Evolutionary conservation across 1,140 invertebrate species (phyloP), one percentile per base, ranked within the genome.

Genomic region (Drosophila tsacasi): DNA sequence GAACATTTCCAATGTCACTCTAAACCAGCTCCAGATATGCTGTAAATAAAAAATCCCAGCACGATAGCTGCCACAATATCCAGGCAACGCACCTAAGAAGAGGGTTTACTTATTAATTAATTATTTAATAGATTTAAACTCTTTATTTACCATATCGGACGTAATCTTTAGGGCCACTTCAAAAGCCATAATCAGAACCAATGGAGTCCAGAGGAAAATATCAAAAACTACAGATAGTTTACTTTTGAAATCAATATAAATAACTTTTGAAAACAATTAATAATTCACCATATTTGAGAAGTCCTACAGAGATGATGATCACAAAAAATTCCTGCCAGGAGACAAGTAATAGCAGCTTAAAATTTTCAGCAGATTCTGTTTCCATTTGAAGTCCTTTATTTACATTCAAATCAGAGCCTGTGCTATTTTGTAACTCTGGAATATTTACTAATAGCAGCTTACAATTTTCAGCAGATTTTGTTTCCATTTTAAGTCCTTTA

Each of bases 281-380:
- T 66, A 19, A 42, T 23, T 3, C 17, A 73, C 66, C 50, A 40
- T 60, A 19, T 40, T 66, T 35, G 0, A 71, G 13, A 9, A 73
- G 23, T 15, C 19, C 35, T 3, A 49, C 32, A 5, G 40, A 23
- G 7, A 42, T 3, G 15, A 19, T n/a, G n/a, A n/a, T n/a, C n/a
- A n/a, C n/a, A n/a, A n/a, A n/a, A n/a, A n/a, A 0, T n/a, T 3
- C 21, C 52, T 6, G 12, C 42, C 17, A 68, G 6, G 7, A 68
- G 37, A 15, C 17, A 58, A 3, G 12, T 12, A 25, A 32, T 10
- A 21, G 3, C 15, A 5, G 12, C 5, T 7, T 17, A 30, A 37
- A 8, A 13, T 40, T 23, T 37, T 10, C 8, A 0, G 17, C 44
- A 72, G n/a, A n/a, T n/a, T n/a, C n/a, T n/a, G n/a, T n/a, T n/a